A percentile compares a stretch with the other conserved stretches of the same genome.
phyloP scores from a whole-genome alignment of 2,888 invertebrate genomes.

The Lagria hirta region DNA sequence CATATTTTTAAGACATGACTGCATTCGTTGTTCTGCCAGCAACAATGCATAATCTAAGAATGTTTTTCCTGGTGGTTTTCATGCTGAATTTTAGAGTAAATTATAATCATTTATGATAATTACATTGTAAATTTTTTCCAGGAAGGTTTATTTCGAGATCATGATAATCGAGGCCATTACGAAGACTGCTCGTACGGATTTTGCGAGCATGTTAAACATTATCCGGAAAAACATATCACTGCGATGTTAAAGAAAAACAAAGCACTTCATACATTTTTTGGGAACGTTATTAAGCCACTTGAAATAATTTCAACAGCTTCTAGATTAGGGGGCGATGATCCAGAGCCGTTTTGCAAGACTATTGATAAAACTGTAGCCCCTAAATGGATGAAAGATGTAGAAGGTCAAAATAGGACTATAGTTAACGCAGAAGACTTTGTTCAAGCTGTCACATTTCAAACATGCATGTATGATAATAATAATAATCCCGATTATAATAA shows the following conservation, averaged over 20 bases:
- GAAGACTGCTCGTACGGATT: slow-evolving; percentile 19
- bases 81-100: too few relatives aligned
- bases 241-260: slow-evolving; percentile 10
- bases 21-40: too few relatives aligned
- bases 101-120: too few relatives aligned
- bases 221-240: slow-evolving; percentile 18
- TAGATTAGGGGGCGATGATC: not conserved
- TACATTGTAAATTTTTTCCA: too few relatives aligned
- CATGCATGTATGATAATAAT: slow-evolving; percentile 11
- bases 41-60: too few relatives aligned
- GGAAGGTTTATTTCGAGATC: too few relatives aligned
- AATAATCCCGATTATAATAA: too few relatives aligned
- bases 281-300: slow-evolving; percentile 22
- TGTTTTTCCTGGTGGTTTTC: too few relatives aligned
- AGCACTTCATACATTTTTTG: slow-evolving; percentile 19
- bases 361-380: slow-evolving; percentile 3
- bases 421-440: slow-evolving; percentile 5
- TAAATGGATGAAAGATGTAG: slow-evolving; percentile 5
- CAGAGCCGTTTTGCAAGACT: slow-evolving; percentile 16
- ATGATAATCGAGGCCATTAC: not conserved
- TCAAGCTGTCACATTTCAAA: slow-evolving; percentile 13
- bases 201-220: slow-evolving; percentile 18
- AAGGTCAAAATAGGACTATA: slow-evolving; percentile 3
- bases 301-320: not conserved
- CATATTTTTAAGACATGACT: too few relatives aligned